Evolutionary conservation across 2,888 invertebrate genomes (phyloP).

Genomic region (Orchestes rusci): DNA sequence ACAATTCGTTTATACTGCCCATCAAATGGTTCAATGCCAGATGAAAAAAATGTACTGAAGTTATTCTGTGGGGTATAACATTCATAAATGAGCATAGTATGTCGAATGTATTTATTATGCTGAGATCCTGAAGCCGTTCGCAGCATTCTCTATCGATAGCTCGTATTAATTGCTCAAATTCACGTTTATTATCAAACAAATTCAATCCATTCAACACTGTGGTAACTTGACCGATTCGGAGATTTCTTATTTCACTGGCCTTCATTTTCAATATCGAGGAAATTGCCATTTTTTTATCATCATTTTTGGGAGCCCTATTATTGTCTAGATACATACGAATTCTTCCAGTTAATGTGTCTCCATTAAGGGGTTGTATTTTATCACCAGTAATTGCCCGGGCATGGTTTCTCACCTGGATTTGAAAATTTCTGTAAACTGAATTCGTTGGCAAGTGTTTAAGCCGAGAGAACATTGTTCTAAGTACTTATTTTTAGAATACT

Average conservation of each 20-base stretch:
- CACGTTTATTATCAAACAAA: conserved; percentile 21
- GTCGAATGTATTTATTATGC: conserved; percentile 31
- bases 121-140: conserved; percentile 29
- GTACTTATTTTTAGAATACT: too few relatives aligned
- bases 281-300: conserved; percentile 7
- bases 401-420: conserved; percentile 4
- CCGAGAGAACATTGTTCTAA: conserved; percentile 7
- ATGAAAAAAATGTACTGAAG: conserved; percentile 35
- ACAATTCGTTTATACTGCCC: conserved; percentile 27
- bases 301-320: conserved; percentile 11
- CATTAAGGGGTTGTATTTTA: conserved; percentile 10
- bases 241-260: conserved; percentile 15
- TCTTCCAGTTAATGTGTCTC: conserved; percentile 31
- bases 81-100: conserved; percentile 36
- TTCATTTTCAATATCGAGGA: conserved; percentile 11
- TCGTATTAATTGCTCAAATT: conserved; percentile 30
- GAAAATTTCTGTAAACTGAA: too few relatives aligned
- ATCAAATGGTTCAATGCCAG: conserved; percentile 32
- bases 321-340: conserved; percentile 30
- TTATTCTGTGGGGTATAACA: conserved; percentile 35
- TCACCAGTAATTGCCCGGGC: conserved; percentile 14
- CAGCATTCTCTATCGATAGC: conserved; percentile 38
- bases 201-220: conserved; percentile 20
- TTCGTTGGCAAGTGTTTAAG: conserved; percentile 7
- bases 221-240: conserved; percentile 22